phyloP scores from a whole-genome alignment of 2,797 vertebrate genomes.

The Epinephelus coioides region DNA sequence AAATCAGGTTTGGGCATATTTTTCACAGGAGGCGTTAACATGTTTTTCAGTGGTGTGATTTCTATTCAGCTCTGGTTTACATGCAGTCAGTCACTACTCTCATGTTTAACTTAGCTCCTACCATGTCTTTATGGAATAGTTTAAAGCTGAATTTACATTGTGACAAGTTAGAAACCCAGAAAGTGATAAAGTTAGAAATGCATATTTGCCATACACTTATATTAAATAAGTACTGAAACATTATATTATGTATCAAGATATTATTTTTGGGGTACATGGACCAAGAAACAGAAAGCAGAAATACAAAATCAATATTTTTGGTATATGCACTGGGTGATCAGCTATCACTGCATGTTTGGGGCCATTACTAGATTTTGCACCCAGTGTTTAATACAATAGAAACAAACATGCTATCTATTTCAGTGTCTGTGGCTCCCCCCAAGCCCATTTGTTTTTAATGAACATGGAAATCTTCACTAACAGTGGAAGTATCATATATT shows the following conservation, averaged over 20 bases:
- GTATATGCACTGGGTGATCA: background rate
- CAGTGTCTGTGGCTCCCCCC: background rate
- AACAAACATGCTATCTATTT: background rate
- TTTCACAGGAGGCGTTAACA: background rate
- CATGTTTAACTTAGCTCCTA: no score
- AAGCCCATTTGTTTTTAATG: background rate
- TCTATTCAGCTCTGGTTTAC: background rate
- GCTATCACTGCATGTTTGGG: background rate
- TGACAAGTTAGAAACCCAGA: background rate
- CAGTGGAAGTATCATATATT: background rate
- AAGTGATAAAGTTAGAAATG: background rate
- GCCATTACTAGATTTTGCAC: background rate
- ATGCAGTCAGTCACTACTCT: background rate
- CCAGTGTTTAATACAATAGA: background rate
- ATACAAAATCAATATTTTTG: slow-evolving; percentile 1
- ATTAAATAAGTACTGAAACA: background rate
- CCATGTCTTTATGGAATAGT: background rate
- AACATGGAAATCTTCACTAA: background rate
- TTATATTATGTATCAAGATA: slow-evolving; percentile 1
- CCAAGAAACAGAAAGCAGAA: background rate
- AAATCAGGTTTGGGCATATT: background rate
- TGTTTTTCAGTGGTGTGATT: no score
- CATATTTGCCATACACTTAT: background rate
- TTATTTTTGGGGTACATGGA: background rate
- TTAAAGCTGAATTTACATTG: background rate